Conservation (phyloP, 37 sponge, comb jelly and placozoan species). For the Trichoplax adhaerens region DNA sequence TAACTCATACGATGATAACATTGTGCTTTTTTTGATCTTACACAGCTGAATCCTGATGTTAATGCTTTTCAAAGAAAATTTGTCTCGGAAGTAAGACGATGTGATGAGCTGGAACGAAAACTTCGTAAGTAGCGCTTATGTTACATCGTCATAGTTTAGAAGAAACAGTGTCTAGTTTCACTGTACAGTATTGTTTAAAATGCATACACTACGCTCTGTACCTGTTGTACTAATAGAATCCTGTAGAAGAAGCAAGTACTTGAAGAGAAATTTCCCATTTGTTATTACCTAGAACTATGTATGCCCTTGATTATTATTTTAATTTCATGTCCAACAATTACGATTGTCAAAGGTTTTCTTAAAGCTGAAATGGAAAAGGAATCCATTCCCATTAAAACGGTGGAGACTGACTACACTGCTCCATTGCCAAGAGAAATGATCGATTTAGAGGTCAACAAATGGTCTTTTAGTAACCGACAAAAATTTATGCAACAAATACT, state of each 20-base stretch:
- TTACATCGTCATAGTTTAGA: no score
- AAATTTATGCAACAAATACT: no score
- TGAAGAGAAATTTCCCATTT: no score
- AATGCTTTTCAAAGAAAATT: conserved; percentile 97
- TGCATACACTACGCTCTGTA: no score
- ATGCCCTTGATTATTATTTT: no score
- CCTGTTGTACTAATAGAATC: no score
- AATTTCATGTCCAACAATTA: no score
- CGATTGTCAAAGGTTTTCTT: conserved; percentile 47
- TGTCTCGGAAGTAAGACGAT: conserved; percentile 84
- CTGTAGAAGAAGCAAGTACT: no score
- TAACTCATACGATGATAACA: background rate
- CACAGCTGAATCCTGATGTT: conserved; percentile 86
- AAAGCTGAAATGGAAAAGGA: conserved; percentile 69
- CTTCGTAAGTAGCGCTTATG: conserved; percentile 38
- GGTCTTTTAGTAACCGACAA: no score
- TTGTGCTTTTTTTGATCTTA: background rate
- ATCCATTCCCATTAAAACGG: conserved; percentile 31
- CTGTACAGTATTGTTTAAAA: no score
- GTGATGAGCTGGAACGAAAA: conserved; percentile 97
- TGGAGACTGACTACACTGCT: conserved; percentile 48
- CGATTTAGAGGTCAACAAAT: conserved; percentile 62
- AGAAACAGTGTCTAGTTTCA: no score
- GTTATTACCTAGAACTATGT: no score
- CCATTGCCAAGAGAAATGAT: conserved; percentile 87